Conservation (phyloP, 2,888 invertebrate species). For the Leptogaster cylindrica region DNA sequence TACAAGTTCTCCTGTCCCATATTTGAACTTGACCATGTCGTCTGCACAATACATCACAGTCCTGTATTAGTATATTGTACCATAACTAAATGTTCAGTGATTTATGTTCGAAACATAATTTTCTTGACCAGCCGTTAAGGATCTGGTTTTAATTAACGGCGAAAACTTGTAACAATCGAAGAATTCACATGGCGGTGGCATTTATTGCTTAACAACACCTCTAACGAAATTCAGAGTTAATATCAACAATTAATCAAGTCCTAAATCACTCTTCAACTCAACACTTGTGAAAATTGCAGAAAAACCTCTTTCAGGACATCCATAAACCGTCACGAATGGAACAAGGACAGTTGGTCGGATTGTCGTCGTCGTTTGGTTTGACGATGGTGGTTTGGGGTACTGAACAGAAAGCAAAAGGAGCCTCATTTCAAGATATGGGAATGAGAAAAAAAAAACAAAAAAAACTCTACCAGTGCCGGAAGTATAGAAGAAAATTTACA, state of each 20-base stretch:
- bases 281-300: constrained; percentile 27
- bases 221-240: constrained; percentile 29
- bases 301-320: constrained; percentile 35
- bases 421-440: constrained; percentile 10
- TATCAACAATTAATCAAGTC: constrained; percentile 37
- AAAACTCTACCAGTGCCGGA: background rate
- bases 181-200: constrained; percentile 2
- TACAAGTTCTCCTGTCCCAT: too few relatives aligned
- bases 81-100: too few relatives aligned
- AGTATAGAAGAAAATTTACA: constrained; percentile 22
- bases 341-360: background rate
- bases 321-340: constrained; percentile 37
- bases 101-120: too few relatives aligned
- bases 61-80: too few relatives aligned
- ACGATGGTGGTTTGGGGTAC: too few relatives aligned
- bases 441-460: constrained; percentile 4
- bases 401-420: constrained; percentile 11
- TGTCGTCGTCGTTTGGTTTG: too few relatives aligned
- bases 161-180: constrained; percentile 9
- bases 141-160: too few relatives aligned
- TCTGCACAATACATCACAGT: too few relatives aligned
- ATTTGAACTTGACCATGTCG: too few relatives aligned
- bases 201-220: constrained; percentile 19
- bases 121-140: too few relatives aligned
- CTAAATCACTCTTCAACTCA: constrained; percentile 30